These are phyloP conservation scores for Nannoperca obscura DNA, from an alignment of 2,797 vertebrate species.

Conservation along the genomic window DNA sequence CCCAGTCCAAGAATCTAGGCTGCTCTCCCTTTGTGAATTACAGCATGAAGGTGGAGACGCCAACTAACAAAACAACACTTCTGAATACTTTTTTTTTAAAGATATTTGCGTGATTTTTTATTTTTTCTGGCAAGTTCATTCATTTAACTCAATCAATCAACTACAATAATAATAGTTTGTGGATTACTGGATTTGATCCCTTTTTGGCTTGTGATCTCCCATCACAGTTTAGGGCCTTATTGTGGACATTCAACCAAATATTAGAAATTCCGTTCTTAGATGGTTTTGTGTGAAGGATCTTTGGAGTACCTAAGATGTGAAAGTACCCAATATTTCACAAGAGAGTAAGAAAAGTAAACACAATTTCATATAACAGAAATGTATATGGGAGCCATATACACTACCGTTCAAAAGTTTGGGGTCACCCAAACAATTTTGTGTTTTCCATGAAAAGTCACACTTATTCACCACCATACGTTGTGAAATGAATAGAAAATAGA, in stretches of 20 bases:
- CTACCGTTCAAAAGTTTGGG: too few relatives aligned
- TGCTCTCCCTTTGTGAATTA: conserved; percentile 17
- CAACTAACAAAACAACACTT: conserved; percentile 13
- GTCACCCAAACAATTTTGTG: too few relatives aligned
- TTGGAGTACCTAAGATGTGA: background rate
- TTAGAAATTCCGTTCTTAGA: background rate
- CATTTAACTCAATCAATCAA: background rate
- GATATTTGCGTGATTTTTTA: background rate
- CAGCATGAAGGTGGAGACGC: conserved; percentile 1
- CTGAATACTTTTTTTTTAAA: conserved; percentile 4
- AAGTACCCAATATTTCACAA: background rate
- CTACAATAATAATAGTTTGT: background rate
- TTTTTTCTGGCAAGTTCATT: background rate
- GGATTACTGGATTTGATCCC: background rate
- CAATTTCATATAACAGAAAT: background rate
- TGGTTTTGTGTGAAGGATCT: background rate
- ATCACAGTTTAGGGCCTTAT: background rate
- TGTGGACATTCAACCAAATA: background rate
- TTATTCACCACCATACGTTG: too few relatives aligned
- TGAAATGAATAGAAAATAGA: too few relatives aligned
- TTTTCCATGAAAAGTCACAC: too few relatives aligned
- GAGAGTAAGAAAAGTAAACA: background rate
- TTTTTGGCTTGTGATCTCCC: background rate
- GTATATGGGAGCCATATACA: too few relatives aligned
- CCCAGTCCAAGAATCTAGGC: conserved; percentile 40